Evolutionary conservation across 2,113 vertebrate species (phyloP), one percentile per base, ranked within the genome.

Genomic region (Rhabdornis inornatus): DNA sequence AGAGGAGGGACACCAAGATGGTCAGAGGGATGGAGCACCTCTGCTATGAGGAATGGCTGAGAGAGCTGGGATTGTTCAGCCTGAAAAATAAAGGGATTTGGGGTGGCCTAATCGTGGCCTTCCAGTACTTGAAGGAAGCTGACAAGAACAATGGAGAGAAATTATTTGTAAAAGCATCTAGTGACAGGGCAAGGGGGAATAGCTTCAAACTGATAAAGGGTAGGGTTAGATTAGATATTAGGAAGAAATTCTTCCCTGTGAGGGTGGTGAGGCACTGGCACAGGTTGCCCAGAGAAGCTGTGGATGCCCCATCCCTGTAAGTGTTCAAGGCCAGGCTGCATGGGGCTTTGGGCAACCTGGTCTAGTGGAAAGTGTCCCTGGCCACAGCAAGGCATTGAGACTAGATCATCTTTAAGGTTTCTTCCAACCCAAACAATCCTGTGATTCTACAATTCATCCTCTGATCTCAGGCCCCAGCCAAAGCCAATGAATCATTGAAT

Each of bases 21-120:
- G 17, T 23, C 3, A 56, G 35, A 55, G 35, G 21, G 24, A 0
- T 40, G 27, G 42, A 80, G 35, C 0, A 50, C 2, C 9, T 27
- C 1, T 8, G 7, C 42, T 42, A 0, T 13, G 27, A 44, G 27
- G 15, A 56, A 7, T 72, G 18, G 14, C 12, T 27, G 31, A 64
- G 5, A 22, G 7, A 57, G 4, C 4, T 42, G 20, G 10, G 20
- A 20, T 42, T 30, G 24, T 24, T 65, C 35, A 57, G 42, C 2
- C 35, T 42, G 30, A 11, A 47, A 19, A 71, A 52, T 4, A 25
- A 20, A 47, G 56, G 23, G 30, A 20, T 17, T 35, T 11, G 20
- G 3, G 13, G 21, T 42, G 7, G 25, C 20, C 35, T 11, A 40
- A 49, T 6, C 35, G 10, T 30, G 24, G 24, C 35, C 42, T 59